Base-by-base conservation (phyloP, 1,140 invertebrate genomes). In the Ceratina australensis region DNA sequence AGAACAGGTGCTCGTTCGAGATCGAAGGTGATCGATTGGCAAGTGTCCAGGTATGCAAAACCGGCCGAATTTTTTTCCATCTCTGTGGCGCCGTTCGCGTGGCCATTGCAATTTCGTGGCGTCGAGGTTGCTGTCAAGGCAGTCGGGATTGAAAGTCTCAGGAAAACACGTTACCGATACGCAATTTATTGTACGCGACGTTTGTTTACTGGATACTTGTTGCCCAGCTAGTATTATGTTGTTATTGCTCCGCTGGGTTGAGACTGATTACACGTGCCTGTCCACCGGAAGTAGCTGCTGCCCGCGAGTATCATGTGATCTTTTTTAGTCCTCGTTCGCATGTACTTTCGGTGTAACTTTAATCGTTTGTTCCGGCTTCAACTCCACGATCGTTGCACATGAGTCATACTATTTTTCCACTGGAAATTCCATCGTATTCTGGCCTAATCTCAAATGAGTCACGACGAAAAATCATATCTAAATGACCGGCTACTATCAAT, bases 231-330 rank as follows among this genome's bases (percentile, higher is more conserved):
- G 42, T 1, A 33, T 15, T 26, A 47, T 33, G 20, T 50, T 42
- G n/a, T 3, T 69, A 42, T 71, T 82, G 82, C 64, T 83, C 52
- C 42, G 80, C 28, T 75, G 76, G n/a, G 28, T 82, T 3, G 52
- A 79, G 79, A 75, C 66, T 83, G 71, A 69, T 65, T 82, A 49
- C 75, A 83, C 80, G 69, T 71, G 76, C 16, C 63, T 79, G 69
- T 79, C 57, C n/a, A 83, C 61, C 82, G 82, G 82, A 83, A 83
- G 81, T 75, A 63, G 54, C 65, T 24, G 54, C 65, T 24, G 42
- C 50, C 71, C 81, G 82, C 76, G 79, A 82, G 83, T 79, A 82
- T 83, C 65, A 47, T 61, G 76, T 79, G 82, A 75, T 82, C 67
- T 71, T 82, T 67, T 79, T 83, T 75, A 52, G 33, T 64, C 13